Conservation (phyloP, 2,797 vertebrate genomes). For the Sebastes goodei region DNA sequence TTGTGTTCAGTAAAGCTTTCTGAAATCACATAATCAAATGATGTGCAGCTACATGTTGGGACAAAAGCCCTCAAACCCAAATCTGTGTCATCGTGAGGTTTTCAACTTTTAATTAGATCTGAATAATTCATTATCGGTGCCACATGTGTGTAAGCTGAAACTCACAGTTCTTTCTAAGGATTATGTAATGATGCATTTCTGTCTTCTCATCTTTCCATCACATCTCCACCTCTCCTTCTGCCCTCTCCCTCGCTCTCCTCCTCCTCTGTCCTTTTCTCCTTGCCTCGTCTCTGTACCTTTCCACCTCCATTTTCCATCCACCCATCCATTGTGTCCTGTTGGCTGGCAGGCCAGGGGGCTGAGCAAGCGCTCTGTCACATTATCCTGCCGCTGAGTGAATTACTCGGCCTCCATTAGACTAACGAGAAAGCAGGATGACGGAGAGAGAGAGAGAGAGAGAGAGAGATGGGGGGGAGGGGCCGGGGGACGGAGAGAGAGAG, state of each 20-base stretch:
- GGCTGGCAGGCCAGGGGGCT: slow-evolving; percentile 71
- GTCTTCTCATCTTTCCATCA: slow-evolving; percentile 56
- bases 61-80: not conserved
- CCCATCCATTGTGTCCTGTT: slow-evolving; percentile 30
- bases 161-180: not conserved
- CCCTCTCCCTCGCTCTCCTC: not conserved
- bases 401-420: slow-evolving; percentile 83
- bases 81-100: not conserved
- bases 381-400: slow-evolving; percentile 81
- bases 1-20: not conserved
- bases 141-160: not conserved
- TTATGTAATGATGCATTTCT: slow-evolving; percentile 49
- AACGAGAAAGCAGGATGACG: slow-evolving; percentile 74
- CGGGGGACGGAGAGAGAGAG: not conserved
- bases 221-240: slow-evolving; percentile 23
- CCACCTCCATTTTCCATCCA: slow-evolving; percentile 46
- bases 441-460: not conserved
- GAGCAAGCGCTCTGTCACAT: slow-evolving; percentile 82
- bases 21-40: not conserved
- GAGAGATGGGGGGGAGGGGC: not conserved
- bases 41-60: not conserved
- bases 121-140: not conserved
- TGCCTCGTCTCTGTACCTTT: slow-evolving; percentile 3
- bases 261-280: not conserved
- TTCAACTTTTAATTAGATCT: not conserved